Percentiles rank a stretch among this genome's conserved stretches.
Conservation (phyloP, 92 coral and sea anemone genomes). For the Galaxea fascicularis region DNA sequence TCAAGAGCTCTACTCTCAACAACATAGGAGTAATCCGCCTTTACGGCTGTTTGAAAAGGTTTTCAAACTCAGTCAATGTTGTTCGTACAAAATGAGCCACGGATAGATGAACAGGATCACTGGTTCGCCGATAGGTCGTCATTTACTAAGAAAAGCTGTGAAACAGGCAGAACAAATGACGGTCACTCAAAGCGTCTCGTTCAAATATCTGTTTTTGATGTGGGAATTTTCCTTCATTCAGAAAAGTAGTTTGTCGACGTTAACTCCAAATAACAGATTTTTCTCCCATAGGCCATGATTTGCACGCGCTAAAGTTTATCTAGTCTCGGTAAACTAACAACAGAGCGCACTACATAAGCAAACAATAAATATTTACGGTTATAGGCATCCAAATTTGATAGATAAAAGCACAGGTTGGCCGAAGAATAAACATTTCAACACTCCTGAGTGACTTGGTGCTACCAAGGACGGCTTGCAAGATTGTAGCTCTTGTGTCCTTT, state of each 20-base stretch:
- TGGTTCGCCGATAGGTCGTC: not conserved
- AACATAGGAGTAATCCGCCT: not conserved
- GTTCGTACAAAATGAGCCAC: not conserved
- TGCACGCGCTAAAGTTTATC: too few relatives aligned
- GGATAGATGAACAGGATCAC: not conserved
- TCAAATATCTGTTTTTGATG: not conserved
- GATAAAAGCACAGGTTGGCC: not conserved
- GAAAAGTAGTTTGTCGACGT: too few relatives aligned
- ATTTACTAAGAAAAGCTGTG: not conserved
- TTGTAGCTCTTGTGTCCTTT: not conserved
- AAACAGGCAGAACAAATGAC: not conserved
- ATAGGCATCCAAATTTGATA: not conserved
- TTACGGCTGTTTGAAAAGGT: not conserved
- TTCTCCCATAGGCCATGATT: not conserved
- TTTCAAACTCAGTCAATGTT: not conserved
- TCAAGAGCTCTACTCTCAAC: not conserved
- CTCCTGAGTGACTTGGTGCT: not conserved
- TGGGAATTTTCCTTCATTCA: not conserved
- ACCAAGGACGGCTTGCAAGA: not conserved
- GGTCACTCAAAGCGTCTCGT: not conserved
- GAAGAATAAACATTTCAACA: not conserved
- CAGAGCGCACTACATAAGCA: not conserved
- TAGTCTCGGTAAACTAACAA: not conserved
- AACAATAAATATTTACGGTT: not conserved
- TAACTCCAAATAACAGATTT: not conserved